A percentile compares a stretch with the other conserved stretches of the same genome.
phyloP scores from a whole-genome alignment of 2,888 invertebrate species.

The Coelopa pilipes region DNA sequence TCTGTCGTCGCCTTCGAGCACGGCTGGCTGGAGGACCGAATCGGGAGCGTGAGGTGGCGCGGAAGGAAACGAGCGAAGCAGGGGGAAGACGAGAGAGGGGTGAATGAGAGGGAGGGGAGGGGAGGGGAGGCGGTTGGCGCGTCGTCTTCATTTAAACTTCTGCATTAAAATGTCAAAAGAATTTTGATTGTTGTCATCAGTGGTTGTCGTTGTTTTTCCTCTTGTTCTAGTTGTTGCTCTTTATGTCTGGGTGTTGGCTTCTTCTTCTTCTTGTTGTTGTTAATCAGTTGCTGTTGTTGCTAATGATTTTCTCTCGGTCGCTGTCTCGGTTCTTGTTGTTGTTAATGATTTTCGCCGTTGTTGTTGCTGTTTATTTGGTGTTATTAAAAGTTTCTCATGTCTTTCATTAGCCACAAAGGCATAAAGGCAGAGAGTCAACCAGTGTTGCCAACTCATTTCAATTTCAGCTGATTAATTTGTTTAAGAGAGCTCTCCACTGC shows the following conservation, averaged over 20 bases:
- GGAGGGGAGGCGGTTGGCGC: too few relatives aligned
- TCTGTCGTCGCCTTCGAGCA: not conserved
- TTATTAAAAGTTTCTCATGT: constrained; percentile 24
- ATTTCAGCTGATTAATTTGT: constrained; percentile 23
- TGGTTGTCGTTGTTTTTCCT: constrained; percentile 21
- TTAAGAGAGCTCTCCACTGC: not conserved
- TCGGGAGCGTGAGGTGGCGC: too few relatives aligned
- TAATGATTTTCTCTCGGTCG: too few relatives aligned
- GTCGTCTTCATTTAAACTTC: constrained; percentile 27
- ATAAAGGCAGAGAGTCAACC: too few relatives aligned
- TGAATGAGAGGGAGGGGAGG: too few relatives aligned
- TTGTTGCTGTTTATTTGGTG: constrained; percentile 11
- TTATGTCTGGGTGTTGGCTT: not conserved
- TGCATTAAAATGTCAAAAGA: constrained; percentile 33
- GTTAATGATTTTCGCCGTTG: not conserved
- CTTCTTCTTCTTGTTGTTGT: constrained; percentile 14
- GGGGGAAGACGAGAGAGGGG: too few relatives aligned
- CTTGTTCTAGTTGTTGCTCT: constrained; percentile 13
- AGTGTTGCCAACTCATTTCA: constrained; percentile 26
- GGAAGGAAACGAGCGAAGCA: too few relatives aligned
- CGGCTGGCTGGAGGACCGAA: too few relatives aligned
- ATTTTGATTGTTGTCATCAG: constrained; percentile 33
- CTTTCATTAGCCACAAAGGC: constrained; percentile 23
- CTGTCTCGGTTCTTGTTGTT: constrained; percentile 1
- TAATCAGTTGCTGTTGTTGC: not conserved